Evolutionary conservation across 2,888 invertebrate species (phyloP), one percentile per base, ranked within the genome.

Genomic region (Elegia similella): DNA sequence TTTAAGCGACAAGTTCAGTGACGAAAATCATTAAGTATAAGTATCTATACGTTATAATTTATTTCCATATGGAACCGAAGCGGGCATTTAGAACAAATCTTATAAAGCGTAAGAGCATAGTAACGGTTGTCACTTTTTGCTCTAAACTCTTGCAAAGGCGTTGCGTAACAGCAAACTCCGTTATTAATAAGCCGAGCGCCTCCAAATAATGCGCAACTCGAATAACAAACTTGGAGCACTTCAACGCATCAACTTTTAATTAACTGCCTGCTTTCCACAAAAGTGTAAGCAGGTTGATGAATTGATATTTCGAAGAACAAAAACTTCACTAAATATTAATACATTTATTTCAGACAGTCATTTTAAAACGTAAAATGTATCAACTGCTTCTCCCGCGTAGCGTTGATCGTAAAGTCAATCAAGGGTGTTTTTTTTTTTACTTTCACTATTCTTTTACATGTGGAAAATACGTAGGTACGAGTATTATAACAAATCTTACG

Each of bases 181-280:
- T 48, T 53, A 38, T 47, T 52, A 56, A n/a, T 12, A 12, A 38
- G 10, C 38, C 38, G 38, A 38, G 38, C n/a, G 38, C 38, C n/a
- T 38, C 23, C 63, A 42, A 55, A 67, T 64, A 64, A 69, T 66
- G 72, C 62, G 63, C 67, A 68, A 59, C 66, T 63, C 38, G 38
- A 38, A 38, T 12, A 38, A 38, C 10, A 10, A 38, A 38, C 34
- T n/a, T 38, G 38, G n/a, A 38, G 12, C 38, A 38, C 38, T 38
- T n/a, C 38, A n/a, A 43, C 16, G 62, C 60, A 62, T 66, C 64
- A 65, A 72, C 66, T 69, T 76, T 72, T 73, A 72, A 76, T 73
- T 69, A 70, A 69, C 66, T 38, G 38, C 38, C n/a, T n/a, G n/a
- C 38, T 38, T 34, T 12, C 38, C 38, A 38, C 38, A n/a, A 6